These are phyloP conservation scores for Hofmannophila pseudospretella DNA, from an alignment of 2,888 invertebrate genomes.

Conservation along the genomic window DNA sequence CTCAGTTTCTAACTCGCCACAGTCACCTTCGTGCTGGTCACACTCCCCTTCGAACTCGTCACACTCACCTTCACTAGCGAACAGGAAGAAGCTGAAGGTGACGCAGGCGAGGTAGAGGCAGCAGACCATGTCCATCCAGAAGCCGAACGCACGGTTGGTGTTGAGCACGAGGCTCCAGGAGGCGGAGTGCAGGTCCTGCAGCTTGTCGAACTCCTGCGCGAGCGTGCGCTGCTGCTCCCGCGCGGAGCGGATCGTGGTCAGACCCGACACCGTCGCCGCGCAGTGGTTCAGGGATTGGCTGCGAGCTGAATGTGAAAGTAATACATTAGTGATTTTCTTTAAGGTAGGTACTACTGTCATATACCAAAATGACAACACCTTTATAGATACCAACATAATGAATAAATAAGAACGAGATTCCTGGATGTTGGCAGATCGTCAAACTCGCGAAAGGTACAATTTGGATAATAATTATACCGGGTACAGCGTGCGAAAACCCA, in stretches of 20 bases:
- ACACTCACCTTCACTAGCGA: constrained; percentile 50
- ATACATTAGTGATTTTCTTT: too few relatives aligned
- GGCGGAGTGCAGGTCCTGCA: constrained; percentile 79
- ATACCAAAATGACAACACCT: too few relatives aligned
- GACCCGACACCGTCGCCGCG: constrained; percentile 87
- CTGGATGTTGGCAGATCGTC: too few relatives aligned
- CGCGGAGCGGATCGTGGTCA: constrained; percentile 89
- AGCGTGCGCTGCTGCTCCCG: constrained; percentile 82
- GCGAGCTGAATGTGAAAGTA: constrained; percentile 78
- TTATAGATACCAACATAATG: too few relatives aligned
- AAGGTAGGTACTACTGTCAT: too few relatives aligned
- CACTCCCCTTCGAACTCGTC: too few relatives aligned
- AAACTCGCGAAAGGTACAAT: too few relatives aligned
- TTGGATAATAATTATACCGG: too few relatives aligned
- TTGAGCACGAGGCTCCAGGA: constrained; percentile 71
- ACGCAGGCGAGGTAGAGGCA: constrained; percentile 77
- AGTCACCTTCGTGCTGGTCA: too few relatives aligned
- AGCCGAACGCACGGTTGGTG: constrained; percentile 70
- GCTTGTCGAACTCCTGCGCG: constrained; percentile 82
- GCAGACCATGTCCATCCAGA: constrained; percentile 78
- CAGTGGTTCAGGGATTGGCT: constrained; percentile 93
- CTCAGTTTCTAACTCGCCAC: too few relatives aligned
- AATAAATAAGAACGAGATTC: too few relatives aligned
- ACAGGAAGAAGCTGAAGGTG: constrained; percentile 82
- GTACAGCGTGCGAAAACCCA: too few relatives aligned